Percentiles rank a stretch among this genome's conserved stretches.
These are phyloP conservation scores for Nothobranchius furzeri DNA, from an alignment of 2,113 vertebrate species.

Conservation along the genomic window DNA sequence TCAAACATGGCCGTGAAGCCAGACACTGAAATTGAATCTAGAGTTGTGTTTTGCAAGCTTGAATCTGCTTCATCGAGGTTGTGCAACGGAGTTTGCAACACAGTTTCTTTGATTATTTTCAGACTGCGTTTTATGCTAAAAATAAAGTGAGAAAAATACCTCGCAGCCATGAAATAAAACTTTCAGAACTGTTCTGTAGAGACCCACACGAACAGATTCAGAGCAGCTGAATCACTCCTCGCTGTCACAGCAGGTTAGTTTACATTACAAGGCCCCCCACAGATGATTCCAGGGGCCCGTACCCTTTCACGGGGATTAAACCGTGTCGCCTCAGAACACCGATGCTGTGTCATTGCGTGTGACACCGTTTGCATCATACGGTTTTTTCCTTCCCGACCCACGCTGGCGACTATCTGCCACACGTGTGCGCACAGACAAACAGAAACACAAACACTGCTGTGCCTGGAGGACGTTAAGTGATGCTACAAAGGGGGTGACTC, in stretches of 20 bases:
- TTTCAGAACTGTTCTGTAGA: conserved; percentile 28
- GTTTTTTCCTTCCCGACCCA: conserved; percentile 14
- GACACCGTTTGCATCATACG: conserved; percentile 39
- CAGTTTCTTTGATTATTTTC: conserved; percentile 40
- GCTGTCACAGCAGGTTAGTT: conserved; percentile 75
- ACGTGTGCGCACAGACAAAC: conserved; percentile 4
- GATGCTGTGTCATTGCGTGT: conserved; percentile 28
- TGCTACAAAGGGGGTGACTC: conserved; percentile 55
- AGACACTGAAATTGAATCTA: conserved; percentile 10
- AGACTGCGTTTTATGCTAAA: conserved; percentile 55
- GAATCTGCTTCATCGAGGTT: conserved; percentile 19
- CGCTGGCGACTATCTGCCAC: conserved; percentile 1
- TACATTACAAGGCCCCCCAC: conserved; percentile 62
- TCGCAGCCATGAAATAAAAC: conserved; percentile 52
- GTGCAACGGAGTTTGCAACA: conserved; percentile 32
- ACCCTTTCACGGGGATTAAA: conserved; percentile 22
- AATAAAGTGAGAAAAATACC: conserved; percentile 64
- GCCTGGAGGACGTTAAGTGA: conserved; percentile 48
- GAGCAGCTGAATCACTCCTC: conserved; percentile 67
- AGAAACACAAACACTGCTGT: conserved; percentile 6
- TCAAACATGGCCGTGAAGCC: conserved; percentile 1
- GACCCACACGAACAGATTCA: conserved; percentile 7
- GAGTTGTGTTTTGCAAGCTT: conserved; percentile 14
- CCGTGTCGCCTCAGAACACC: conserved; percentile 33
- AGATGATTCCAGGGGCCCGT: conserved; percentile 54